phyloP scores from a whole-genome alignment of 2,113 vertebrate genomes.

The Camelus dromedarius region DNA sequence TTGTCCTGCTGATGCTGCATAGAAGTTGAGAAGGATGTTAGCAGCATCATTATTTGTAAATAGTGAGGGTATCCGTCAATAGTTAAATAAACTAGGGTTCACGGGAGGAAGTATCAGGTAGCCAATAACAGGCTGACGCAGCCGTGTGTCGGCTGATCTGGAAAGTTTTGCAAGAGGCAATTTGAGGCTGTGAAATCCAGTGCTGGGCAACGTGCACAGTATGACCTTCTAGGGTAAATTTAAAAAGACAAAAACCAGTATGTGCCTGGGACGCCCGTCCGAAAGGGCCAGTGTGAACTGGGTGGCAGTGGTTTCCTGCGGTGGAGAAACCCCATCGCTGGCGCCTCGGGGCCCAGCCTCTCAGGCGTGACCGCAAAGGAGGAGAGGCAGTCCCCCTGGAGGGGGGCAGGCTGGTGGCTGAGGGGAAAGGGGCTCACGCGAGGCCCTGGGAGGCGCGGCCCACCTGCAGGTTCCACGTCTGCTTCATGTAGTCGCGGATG shows the following conservation, averaged over 20 bases:
- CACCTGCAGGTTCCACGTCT: conserved; percentile 97
- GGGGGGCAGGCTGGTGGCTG: too few relatives aligned
- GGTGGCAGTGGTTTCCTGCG: not conserved
- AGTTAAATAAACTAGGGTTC: fast-evolving
- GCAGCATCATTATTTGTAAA: not conserved
- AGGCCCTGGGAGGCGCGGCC: conserved; percentile 12
- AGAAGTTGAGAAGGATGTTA: not conserved
- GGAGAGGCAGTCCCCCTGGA: not conserved
- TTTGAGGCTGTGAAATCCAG: not conserved
- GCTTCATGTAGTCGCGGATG: conserved; percentile 95
- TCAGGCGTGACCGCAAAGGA: not conserved
- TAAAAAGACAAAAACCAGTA: not conserved
- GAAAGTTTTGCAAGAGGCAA: not conserved
- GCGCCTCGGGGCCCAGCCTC: too few relatives aligned
- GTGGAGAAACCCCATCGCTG: not conserved
- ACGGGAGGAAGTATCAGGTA: not conserved
- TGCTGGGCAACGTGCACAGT: fast-evolving
- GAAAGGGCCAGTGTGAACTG: not conserved
- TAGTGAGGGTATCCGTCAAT: not conserved
- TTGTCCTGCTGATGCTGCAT: not conserved
- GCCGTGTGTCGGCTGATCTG: fast-evolving
- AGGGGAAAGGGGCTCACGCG: too few relatives aligned
- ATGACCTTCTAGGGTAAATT: not conserved
- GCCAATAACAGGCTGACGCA: too few relatives aligned
- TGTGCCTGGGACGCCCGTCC: not conserved